Evolutionary conservation across 2,888 invertebrate genomes (phyloP).

Genomic region (Neocrepidodera transversa): DNA sequence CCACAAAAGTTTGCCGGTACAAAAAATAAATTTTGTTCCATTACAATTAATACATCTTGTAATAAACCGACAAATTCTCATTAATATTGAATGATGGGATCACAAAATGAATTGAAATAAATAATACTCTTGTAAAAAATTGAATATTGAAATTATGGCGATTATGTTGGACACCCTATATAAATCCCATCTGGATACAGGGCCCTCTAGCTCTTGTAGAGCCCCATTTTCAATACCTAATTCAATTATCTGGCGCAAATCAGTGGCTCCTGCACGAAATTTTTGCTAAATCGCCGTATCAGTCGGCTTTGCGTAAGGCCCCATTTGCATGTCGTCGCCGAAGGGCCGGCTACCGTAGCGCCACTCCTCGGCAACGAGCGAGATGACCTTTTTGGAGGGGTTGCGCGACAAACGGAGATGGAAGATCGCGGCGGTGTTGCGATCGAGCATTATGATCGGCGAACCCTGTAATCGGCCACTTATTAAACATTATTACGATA

Average conservation of each 20-base stretch:
- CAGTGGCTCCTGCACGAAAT: slow-evolving; percentile 24
- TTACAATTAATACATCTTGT: too few species aligned
- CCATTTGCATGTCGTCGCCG: slow-evolving; percentile 52
- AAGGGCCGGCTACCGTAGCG: slow-evolving; percentile 53
- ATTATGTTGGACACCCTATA: background rate
- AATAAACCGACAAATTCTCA: too few species aligned
- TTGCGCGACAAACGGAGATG: slow-evolving; percentile 43
- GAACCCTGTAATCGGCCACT: slow-evolving; percentile 55
- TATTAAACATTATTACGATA: slow-evolving; percentile 55
- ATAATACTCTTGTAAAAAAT: too few species aligned
- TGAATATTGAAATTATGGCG: too few species aligned
- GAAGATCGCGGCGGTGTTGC: slow-evolving; percentile 45
- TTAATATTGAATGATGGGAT: too few species aligned
- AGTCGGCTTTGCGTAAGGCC: slow-evolving; percentile 50
- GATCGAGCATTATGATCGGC: slow-evolving; percentile 52
- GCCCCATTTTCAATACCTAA: slow-evolving; percentile 16
- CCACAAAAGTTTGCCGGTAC: too few species aligned
- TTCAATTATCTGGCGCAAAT: slow-evolving; percentile 23
- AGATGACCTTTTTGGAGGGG: slow-evolving; percentile 38
- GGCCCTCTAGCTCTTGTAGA: background rate
- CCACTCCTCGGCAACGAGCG: slow-evolving; percentile 52
- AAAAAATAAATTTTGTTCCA: too few species aligned
- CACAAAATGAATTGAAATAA: too few species aligned
- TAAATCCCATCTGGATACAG: background rate
- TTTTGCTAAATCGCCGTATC: slow-evolving; percentile 32